Evolutionary conservation across 2,888 invertebrate species (phyloP).

Genomic region (Drosophila austrosaltans): DNA sequence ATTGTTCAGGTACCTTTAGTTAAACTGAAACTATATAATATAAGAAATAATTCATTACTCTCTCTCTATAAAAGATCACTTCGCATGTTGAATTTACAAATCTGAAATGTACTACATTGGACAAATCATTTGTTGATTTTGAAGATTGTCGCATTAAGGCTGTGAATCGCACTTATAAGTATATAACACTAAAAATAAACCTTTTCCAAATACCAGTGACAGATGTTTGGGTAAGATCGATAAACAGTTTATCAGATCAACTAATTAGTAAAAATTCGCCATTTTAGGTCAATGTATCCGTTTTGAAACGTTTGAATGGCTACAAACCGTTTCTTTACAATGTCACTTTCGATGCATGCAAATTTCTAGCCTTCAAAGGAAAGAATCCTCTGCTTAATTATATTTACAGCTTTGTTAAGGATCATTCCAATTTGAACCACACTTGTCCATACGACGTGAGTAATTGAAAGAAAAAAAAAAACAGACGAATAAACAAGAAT

Average conservation of each 20-base stretch:
- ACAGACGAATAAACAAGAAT: no score
- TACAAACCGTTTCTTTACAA: background rate
- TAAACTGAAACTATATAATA: background rate
- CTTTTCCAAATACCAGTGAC: background rate
- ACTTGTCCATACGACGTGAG: no score
- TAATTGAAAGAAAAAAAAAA: no score
- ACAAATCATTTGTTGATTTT: background rate
- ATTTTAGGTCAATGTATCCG: background rate
- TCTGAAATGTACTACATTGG: background rate
- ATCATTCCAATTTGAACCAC: no score
- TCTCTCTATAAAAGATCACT: background rate
- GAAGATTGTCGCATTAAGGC: background rate
- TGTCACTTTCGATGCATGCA: background rate
- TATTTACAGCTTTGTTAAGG: no score
- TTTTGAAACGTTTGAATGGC: no score
- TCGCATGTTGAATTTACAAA: background rate
- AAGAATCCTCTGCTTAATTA: no score
- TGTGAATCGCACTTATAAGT: background rate
- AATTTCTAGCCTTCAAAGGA: background rate
- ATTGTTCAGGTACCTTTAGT: background rate
- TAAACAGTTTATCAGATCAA: no score
- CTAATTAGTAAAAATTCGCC: background rate
- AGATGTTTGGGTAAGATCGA: background rate
- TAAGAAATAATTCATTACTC: no score
- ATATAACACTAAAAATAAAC: background rate